phyloP scores from a whole-genome alignment of 1,140 invertebrate genomes.

The Caerostris darwini region DNA sequence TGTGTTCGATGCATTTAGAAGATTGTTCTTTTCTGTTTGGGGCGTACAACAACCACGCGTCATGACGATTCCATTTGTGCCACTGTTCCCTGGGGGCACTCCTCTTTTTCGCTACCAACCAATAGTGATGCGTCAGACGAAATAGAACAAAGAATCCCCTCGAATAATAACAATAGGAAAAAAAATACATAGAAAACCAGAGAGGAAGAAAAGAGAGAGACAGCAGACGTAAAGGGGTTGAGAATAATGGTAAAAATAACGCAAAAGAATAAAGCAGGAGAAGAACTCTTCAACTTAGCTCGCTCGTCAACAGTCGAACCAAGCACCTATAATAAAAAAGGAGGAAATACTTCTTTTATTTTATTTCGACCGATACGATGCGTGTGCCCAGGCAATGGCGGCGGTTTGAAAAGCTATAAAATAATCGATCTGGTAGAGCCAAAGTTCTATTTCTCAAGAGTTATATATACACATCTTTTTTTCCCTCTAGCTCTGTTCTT shows the following conservation, averaged over 20 bases:
- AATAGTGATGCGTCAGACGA: conserved; percentile 67
- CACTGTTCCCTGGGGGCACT: conserved; percentile 38
- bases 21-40: conserved; percentile 71
- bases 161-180: conserved; percentile 12
- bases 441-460: conserved; percentile 52
- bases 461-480: background rate
- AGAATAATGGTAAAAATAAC: conserved; percentile 60
- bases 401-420: conserved; percentile 73
- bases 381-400: conserved; percentile 52
- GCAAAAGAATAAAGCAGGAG: conserved; percentile 53
- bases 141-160: conserved; percentile 47
- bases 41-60: conserved; percentile 12
- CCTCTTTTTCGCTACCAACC: conserved; percentile 51
- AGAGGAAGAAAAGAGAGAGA: background rate
- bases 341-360: conserved; percentile 31
- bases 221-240: background rate
- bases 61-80: conserved; percentile 74
- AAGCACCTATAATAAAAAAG: conserved; percentile 31
- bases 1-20: conserved; percentile 63
- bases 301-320: conserved; percentile 66
- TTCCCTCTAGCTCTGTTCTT: background rate
- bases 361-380: conserved; percentile 52
- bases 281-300: conserved; percentile 65
- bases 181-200: background rate
- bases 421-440: conserved; percentile 62